These are phyloP conservation scores for Cheilinus undulatus DNA, from an alignment of 2,113 vertebrate species.

Conservation along the genomic window DNA sequence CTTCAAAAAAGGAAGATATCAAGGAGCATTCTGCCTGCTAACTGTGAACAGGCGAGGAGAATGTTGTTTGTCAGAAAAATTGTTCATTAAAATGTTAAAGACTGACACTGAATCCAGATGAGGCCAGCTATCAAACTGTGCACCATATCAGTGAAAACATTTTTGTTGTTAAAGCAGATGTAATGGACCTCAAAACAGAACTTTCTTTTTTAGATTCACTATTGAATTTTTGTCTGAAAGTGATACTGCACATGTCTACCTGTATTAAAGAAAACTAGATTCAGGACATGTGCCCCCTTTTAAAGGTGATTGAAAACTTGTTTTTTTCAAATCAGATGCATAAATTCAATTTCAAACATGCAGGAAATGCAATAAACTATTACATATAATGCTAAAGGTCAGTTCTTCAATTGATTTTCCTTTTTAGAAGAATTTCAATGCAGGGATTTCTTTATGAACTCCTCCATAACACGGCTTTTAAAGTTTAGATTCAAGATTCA, in stretches of 20 bases:
- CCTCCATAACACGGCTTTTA: too few species aligned
- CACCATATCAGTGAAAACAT: background rate
- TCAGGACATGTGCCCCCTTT: background rate
- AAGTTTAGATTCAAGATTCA: too few species aligned
- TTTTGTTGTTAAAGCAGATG: background rate
- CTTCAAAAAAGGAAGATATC: background rate
- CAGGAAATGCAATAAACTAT: too few species aligned
- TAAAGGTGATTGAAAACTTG: too few species aligned
- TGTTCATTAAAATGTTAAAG: constrained; percentile 12
- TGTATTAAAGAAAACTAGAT: background rate
- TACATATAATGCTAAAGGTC: too few species aligned
- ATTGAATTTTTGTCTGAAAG: background rate
- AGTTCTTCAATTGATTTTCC: too few species aligned
- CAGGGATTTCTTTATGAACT: too few species aligned
- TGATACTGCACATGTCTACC: background rate
- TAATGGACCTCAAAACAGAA: background rate
- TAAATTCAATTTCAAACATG: too few species aligned
- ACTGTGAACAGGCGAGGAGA: background rate
- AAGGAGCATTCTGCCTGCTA: background rate
- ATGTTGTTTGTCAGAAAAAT: constrained; percentile 2
- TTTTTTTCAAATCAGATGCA: too few species aligned
- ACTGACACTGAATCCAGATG: background rate
- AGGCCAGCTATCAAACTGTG: background rate
- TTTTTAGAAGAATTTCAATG: too few species aligned
- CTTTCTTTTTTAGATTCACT: background rate